Conservation (phyloP, 1,140 invertebrate genomes). For the Drosophila chauvacae region DNA sequence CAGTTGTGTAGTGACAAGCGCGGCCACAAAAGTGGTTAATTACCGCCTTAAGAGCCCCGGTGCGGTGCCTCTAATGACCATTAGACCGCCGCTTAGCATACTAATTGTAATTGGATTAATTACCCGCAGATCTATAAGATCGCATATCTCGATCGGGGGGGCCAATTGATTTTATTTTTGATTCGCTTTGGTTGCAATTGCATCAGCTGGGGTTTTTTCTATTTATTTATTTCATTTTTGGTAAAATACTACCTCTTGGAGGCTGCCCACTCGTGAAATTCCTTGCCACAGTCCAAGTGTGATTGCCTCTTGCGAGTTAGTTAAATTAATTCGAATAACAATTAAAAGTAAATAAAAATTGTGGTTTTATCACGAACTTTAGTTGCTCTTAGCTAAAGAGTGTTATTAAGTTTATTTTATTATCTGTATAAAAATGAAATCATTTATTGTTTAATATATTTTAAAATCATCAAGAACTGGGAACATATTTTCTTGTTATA, state of each 20-base stretch:
- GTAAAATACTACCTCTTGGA: slow-evolving; percentile 29
- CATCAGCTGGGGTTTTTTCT: slow-evolving; percentile 5
- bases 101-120: slow-evolving; percentile 72
- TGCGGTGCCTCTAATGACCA: slow-evolving; percentile 46
- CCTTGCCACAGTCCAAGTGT: slow-evolving; percentile 45
- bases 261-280: slow-evolving; percentile 71
- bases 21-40: slow-evolving; percentile 63
- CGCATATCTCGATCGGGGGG: slow-evolving; percentile 17
- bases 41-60: slow-evolving; percentile 27
- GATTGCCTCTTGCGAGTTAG: slow-evolving; percentile 40
- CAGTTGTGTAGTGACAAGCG: slow-evolving; percentile 62
- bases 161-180: slow-evolving; percentile 22
- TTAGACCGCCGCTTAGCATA: slow-evolving; percentile 55
- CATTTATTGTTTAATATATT: too few relatives aligned
- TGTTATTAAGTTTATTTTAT: too few relatives aligned
- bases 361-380: neutral
- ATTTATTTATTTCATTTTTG: neutral
- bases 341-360: slow-evolving; percentile 14
- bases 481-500: neutral
- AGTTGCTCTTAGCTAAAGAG: slow-evolving; percentile 8
- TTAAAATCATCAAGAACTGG: neutral
- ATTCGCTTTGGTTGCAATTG: slow-evolving; percentile 32
- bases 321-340: slow-evolving; percentile 53
- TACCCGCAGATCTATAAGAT: slow-evolving; percentile 46
- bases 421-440: neutral